Conservation (phyloP, 2,888 invertebrate species). For the Pristionchus entomophagus region DNA sequence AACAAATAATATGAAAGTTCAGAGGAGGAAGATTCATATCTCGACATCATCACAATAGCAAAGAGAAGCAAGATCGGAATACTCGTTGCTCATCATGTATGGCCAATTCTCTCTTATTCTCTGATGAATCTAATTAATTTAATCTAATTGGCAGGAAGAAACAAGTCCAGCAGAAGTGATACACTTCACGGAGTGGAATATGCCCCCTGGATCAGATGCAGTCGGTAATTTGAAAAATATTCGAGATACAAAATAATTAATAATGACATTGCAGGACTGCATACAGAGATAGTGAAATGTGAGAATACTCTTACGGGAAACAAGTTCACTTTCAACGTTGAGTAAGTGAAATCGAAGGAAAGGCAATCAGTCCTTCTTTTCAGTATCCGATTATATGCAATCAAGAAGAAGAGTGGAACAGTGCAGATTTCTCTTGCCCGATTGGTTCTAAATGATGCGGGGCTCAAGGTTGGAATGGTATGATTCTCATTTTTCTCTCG, state of each 20-base stretch:
- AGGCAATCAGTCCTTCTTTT: not conserved
- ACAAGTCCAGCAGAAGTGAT: not conserved
- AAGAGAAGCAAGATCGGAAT: not conserved
- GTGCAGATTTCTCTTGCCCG: not conserved
- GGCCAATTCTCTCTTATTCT: not conserved
- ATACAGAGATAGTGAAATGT: not conserved
- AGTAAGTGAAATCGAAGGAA: not conserved
- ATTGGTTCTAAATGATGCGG: not conserved
- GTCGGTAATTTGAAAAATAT: not conserved
- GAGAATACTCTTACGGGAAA: not conserved
- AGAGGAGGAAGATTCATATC: no score
- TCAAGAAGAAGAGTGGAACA: not conserved
- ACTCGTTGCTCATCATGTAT: not conserved
- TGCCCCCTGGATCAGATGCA: not conserved
- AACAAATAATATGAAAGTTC: no score
- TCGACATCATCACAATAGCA: not conserved
- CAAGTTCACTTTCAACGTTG: not conserved
- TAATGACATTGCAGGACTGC: not conserved
- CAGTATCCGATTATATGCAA: not conserved
- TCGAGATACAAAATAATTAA: not conserved
- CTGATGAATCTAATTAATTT: not conserved
- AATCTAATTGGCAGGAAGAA: not conserved
- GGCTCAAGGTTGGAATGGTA: not conserved
- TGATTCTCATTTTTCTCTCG: no score
- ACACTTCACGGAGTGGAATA: not conserved